A percentile compares a stretch with the other conserved stretches of the same genome.
Conservation (phyloP, 2,888 invertebrate species). For the Yponomeuta malinellus region DNA sequence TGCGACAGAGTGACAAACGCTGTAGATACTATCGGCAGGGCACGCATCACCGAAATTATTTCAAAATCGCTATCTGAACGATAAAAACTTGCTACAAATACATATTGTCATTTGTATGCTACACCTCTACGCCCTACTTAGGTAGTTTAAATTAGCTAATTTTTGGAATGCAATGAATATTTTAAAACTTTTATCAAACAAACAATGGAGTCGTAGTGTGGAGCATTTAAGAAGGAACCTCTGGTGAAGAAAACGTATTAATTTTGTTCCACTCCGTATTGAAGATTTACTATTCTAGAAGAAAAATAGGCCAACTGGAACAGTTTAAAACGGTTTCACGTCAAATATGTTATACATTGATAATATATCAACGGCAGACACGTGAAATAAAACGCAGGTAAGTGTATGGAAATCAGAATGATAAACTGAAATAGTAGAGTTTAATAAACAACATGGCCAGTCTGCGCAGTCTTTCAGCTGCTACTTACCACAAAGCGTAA, state of each 20-base stretch:
- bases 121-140: not conserved
- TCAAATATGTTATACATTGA: constrained; percentile 50
- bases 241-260: not conserved
- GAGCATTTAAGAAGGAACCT: not conserved
- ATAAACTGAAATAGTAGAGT: constrained; percentile 67
- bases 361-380: not conserved
- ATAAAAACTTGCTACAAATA: not conserved
- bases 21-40: constrained; percentile 39
- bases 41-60: constrained; percentile 47
- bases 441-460: constrained; percentile 46
- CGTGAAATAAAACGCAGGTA: constrained; percentile 11
- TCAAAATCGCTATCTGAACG: not conserved
- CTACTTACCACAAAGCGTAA: constrained; percentile 56
- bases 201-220: not conserved
- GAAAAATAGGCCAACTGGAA: constrained; percentile 4
- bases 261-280: not conserved
- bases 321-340: constrained; percentile 32
- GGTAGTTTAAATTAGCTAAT: not conserved
- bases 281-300: not conserved
- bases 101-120: not conserved
- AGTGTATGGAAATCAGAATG: constrained; percentile 69
- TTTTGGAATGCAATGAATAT: constrained; percentile 42
- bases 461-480: constrained; percentile 68
- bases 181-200: not conserved
- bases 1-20: constrained; percentile 48